These are phyloP conservation scores for Catocala fraxini DNA, from an alignment of 2,888 invertebrate species.

Conservation along the genomic window DNA sequence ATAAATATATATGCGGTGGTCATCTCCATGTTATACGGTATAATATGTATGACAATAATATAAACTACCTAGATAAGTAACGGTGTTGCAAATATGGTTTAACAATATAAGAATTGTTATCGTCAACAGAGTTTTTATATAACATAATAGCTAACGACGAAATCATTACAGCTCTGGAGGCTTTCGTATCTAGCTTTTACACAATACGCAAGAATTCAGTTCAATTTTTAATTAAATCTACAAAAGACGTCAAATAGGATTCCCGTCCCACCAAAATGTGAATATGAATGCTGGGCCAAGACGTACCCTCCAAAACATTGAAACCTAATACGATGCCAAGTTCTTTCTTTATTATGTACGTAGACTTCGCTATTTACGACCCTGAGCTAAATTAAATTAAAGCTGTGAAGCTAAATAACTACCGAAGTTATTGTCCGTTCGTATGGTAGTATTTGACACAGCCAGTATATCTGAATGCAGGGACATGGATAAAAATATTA, in stretches of 20 bases:
- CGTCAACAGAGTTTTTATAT: background rate
- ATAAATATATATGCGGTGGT: background rate
- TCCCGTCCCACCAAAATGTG: background rate
- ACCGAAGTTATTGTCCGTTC: background rate
- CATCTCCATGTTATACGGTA: background rate
- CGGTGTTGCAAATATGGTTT: background rate
- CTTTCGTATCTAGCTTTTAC: background rate
- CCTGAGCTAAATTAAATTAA: conserved; percentile 5
- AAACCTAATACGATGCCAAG: conserved; percentile 10
- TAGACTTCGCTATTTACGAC: conserved; percentile 19
- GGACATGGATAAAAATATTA: no score
- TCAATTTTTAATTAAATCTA: conserved; percentile 6
- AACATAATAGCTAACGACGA: no score
- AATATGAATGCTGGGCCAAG: conserved; percentile 10
- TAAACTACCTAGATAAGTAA: conserved; percentile 11
- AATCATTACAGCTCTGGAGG: background rate
- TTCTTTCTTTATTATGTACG: conserved; percentile 26
- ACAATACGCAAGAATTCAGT: background rate
- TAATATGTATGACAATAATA: background rate
- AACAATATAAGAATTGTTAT: background rate
- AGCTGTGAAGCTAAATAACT: background rate
- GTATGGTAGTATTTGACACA: conserved; percentile 4
- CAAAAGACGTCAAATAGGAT: conserved; percentile 1
- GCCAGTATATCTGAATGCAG: background rate
- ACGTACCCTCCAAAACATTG: conserved; percentile 8